Base-by-base conservation (phyloP, 2,888 invertebrate species). In the Macrosiphum euphorbiae region DNA sequence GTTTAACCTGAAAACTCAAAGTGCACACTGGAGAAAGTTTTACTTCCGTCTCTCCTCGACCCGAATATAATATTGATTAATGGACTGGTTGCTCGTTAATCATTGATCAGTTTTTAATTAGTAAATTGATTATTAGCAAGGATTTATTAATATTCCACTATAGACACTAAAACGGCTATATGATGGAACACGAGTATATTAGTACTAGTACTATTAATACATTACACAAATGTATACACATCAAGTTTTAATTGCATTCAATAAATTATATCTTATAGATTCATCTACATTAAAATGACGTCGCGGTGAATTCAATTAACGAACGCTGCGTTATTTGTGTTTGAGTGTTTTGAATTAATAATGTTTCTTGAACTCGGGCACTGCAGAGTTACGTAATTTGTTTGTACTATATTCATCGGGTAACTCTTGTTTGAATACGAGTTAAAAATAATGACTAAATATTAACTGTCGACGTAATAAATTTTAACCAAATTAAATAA, bases 261-360 rank as follows among this genome's bases (percentile, higher is more conserved):
- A 91, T 35, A 28, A 91, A 90, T 78, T 47, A 86, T 91, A 84
- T 52, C 78, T 52, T 41, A 84, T 91, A 35, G 78, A 91, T 91
- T 91, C 78, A 16, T 78, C 90, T 84, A 52, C 41, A 91, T 41
- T 78, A 84, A 91, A 52, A 91, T 52, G 41, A 52, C 26, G 78
- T 52, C 41, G 50, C 8, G 52, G 84, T 16, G 78, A 52, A 91
- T 91, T 84, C 35, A 84, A 84, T 91, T 78, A 84, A 91, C 90
- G 52, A 91, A 52, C 52, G 26, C 52, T 91, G 24, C 47, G 52
- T 91, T 61, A 41, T 78, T 78, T 78, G 52, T 52, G 78, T 78
- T 90, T 78, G 50, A 84, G 52, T 52, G 78, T 84, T 91, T 52
- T 84, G 52, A 91, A 90, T 90, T 90, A 90, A 90, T 90, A 90